A percentile compares a stretch with the other conserved stretches of the same genome.
phyloP scores from a whole-genome alignment of 2,113 vertebrate genomes.

The Halichoerus grypus region DNA sequence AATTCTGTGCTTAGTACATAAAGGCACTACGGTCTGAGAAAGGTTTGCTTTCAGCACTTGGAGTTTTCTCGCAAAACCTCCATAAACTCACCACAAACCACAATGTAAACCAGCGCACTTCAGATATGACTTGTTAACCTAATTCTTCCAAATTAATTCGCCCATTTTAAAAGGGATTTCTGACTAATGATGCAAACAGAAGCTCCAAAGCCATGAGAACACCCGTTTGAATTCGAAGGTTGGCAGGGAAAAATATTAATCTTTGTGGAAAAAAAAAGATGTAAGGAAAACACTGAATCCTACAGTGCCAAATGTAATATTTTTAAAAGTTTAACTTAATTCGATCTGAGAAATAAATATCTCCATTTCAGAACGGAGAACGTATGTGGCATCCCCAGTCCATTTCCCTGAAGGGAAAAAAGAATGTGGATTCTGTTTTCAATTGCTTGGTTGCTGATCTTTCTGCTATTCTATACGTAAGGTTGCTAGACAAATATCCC shows the following conservation, averaged over 20 bases:
- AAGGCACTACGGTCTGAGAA: constrained; percentile 80
- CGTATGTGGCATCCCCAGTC: background rate
- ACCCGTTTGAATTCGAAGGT: constrained; percentile 76
- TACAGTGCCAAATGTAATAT: constrained; percentile 39
- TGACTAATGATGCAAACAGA: constrained; percentile 81
- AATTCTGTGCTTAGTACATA: constrained; percentile 84
- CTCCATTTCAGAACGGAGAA: background rate
- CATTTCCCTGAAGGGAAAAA: background rate
- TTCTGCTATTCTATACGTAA: background rate
- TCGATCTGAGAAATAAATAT: background rate
- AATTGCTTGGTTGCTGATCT: background rate
- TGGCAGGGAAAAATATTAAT: constrained; percentile 83
- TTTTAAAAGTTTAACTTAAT: background rate
- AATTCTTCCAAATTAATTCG: constrained; percentile 87
- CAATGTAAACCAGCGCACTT: constrained; percentile 83
- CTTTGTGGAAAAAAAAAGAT: constrained; percentile 61
- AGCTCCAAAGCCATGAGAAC: constrained; percentile 75
- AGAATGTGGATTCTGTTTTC: background rate
- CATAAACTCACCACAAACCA: constrained; percentile 89
- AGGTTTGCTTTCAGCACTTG: constrained; percentile 84
- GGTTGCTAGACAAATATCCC: background rate
- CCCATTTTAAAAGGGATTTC: constrained; percentile 83
- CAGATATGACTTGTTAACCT: constrained; percentile 85
- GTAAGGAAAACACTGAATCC: constrained; percentile 59
- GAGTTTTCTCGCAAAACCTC: constrained; percentile 87